phyloP scores from a whole-genome alignment of 1,140 invertebrate genomes.

The Chrysomallon squamiferum region DNA sequence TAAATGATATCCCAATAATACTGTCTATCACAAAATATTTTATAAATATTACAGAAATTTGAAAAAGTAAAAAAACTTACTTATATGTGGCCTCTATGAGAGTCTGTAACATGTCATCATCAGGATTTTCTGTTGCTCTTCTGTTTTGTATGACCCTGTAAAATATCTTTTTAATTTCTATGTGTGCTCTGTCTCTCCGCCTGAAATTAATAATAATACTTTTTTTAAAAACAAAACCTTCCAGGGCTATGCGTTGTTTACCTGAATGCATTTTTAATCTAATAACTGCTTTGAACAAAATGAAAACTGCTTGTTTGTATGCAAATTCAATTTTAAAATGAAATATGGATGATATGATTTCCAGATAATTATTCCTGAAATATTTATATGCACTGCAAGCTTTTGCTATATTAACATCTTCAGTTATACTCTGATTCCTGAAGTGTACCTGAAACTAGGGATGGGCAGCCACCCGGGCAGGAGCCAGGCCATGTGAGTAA shows the following conservation, averaged over 20 bases:
- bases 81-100: slow-evolving; percentile 53
- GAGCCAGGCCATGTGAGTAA: slow-evolving; percentile 50
- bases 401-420: no score
- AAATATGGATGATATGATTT: no score
- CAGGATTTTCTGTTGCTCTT: slow-evolving; percentile 16
- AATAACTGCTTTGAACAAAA: no score
- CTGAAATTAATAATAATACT: slow-evolving; percentile 20
- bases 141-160: slow-evolving; percentile 41
- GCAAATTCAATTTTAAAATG: no score
- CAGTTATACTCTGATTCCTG: no score
- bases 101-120: slow-evolving; percentile 56
- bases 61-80: slow-evolving; percentile 18
- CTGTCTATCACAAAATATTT: background rate
- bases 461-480: slow-evolving; percentile 51
- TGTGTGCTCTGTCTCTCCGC: slow-evolving; percentile 43
- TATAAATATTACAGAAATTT: background rate
- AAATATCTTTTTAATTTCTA: slow-evolving; percentile 48
- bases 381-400: no score
- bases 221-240: no score
- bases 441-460: slow-evolving; percentile 50
- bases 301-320: no score
- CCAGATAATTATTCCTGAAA: no score
- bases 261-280: no score
- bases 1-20: no score
- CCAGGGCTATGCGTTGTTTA: no score